phyloP scores from a whole-genome alignment of 2,113 vertebrate species.

The Melozone crissalis region DNA sequence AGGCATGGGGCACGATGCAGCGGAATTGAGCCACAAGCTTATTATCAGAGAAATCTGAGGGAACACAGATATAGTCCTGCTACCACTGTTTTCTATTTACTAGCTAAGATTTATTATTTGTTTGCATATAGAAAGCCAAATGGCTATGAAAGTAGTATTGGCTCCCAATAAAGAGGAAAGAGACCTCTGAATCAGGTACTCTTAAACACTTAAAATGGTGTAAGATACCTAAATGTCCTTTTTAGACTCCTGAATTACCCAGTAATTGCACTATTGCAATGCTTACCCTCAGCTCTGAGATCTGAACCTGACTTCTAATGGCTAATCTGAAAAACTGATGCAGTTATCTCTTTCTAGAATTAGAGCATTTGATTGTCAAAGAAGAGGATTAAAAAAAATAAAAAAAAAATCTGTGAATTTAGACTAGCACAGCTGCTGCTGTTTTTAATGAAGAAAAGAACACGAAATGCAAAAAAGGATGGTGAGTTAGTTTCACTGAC shows the following conservation, averaged over 20 bases:
- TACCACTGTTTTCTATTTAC: neutral
- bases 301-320: neutral
- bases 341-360: neutral
- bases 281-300: neutral
- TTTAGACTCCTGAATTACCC: neutral
- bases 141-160: neutral
- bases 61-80: neutral
- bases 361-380: neutral
- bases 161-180: neutral
- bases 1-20: no score
- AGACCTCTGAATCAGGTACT: neutral
- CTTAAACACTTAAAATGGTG: neutral
- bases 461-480: neutral
- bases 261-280: neutral
- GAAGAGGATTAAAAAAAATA: neutral
- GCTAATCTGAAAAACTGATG: neutral
- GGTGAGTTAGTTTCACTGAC: neutral
- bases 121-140: neutral
- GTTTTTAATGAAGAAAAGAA: constrained; percentile 6
- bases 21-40: neutral
- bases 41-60: neutral
- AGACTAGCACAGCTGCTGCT: constrained; percentile 7
- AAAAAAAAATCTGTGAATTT: neutral
- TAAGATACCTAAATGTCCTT: neutral
- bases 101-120: neutral